Percentiles rank a stretch among this genome's conserved stretches.
Conservation (phyloP, 2,113 vertebrate species). For the Rostratula benghalensis region DNA sequence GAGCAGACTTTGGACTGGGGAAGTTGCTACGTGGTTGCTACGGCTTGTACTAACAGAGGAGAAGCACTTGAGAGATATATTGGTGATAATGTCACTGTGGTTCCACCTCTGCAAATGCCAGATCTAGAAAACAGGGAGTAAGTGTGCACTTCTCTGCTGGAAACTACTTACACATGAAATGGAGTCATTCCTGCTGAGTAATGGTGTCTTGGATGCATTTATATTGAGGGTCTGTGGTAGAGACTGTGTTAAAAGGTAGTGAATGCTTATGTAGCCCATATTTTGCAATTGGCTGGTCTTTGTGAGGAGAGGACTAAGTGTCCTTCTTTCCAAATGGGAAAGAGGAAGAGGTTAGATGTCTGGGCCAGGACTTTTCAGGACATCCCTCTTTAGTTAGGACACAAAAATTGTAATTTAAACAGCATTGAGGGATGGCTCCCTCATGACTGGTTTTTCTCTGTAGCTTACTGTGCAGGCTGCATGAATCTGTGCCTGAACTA, state of each 20-base stretch:
- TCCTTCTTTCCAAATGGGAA: background rate
- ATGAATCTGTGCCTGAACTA: background rate
- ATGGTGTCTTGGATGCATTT: background rate
- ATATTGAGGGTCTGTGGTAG: background rate
- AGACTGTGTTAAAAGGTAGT: background rate
- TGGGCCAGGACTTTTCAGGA: background rate
- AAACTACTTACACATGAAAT: background rate
- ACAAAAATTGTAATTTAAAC: background rate
- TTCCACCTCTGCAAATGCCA: background rate
- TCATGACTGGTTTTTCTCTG: background rate
- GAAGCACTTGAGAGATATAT: background rate
- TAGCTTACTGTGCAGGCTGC: background rate
- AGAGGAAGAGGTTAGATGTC: background rate
- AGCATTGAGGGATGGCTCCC: background rate
- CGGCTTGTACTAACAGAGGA: background rate
- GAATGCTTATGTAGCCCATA: rapidly evolving
- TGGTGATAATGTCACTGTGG: background rate
- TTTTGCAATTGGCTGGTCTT: background rate
- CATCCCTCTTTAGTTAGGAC: background rate
- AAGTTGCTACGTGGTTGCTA: background rate
- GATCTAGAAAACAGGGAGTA: background rate
- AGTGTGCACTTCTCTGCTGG: background rate
- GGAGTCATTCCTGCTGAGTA: background rate
- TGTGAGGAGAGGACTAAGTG: background rate
- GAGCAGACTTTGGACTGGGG: background rate